Percentiles rank a stretch among this genome's conserved stretches.
Evolutionary conservation across 2,113 vertebrate genomes (phyloP).

Genomic region (Candoia aspera): DNA sequence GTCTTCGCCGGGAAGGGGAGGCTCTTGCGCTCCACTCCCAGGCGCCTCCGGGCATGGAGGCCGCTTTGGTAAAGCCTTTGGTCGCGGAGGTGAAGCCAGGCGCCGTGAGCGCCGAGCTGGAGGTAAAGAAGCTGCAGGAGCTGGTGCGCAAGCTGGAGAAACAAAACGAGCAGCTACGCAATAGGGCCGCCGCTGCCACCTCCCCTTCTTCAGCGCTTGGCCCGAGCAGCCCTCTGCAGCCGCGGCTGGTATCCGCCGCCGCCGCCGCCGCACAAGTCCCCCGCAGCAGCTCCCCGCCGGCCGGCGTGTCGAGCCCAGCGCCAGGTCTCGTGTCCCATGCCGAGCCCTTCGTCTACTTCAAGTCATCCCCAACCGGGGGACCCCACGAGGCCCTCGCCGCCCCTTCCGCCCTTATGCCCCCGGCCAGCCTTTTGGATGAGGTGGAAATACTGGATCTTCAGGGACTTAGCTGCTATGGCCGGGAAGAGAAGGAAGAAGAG

Average conservation of each 20-base stretch:
- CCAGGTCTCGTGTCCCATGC: slow-evolving; percentile 72
- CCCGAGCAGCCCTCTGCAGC: slow-evolving; percentile 61
- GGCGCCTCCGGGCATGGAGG: slow-evolving; percentile 64
- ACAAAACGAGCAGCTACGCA: slow-evolving; percentile 93
- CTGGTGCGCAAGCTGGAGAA: slow-evolving; percentile 91
- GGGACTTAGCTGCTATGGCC: slow-evolving; percentile 68
- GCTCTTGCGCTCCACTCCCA: too few species aligned
- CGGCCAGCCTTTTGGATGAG: slow-evolving; percentile 82
- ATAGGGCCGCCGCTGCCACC: slow-evolving; percentile 77
- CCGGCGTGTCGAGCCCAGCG: slow-evolving; percentile 73
- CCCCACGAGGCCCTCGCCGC: slow-evolving; percentile 5
- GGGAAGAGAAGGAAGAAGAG: slow-evolving; percentile 72
- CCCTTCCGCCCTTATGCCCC: slow-evolving; percentile 29
- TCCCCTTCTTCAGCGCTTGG: slow-evolving; percentile 56
- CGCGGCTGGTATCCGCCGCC: slow-evolving; percentile 22
- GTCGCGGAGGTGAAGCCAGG: slow-evolving; percentile 80
- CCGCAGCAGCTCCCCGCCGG: slow-evolving; percentile 51
- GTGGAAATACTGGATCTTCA: slow-evolving; percentile 88
- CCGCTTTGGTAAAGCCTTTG: slow-evolving; percentile 71
- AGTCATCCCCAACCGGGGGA: slow-evolving; percentile 61
- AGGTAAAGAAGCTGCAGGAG: slow-evolving; percentile 95
- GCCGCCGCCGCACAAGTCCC: slow-evolving; percentile 35
- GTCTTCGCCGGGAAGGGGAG: background rate
- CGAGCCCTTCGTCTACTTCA: slow-evolving; percentile 85
- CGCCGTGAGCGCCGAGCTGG: slow-evolving; percentile 86